Percentiles rank a stretch among this genome's conserved stretches.
Conservation (phyloP, 2,888 invertebrate species). For the Gari tellinella region DNA sequence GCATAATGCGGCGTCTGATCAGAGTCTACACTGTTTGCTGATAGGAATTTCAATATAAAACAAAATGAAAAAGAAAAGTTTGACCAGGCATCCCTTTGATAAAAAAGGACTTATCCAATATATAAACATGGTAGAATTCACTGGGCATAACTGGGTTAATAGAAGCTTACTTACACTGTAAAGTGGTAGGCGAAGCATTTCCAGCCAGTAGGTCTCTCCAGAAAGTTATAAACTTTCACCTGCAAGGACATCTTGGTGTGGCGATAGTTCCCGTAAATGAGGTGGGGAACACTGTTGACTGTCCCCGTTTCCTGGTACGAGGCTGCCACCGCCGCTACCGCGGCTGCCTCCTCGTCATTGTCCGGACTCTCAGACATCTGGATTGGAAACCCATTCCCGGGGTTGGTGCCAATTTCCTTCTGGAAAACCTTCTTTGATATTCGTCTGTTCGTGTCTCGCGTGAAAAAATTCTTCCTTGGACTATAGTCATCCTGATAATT, state of each 20-base stretch:
- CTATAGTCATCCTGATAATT: constrained; percentile 40
- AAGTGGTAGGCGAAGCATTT: constrained; percentile 93
- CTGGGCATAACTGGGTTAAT: no score
- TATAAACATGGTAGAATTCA: no score
- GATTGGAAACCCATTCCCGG: constrained; percentile 44
- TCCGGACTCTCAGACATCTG: constrained; percentile 40
- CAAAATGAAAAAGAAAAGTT: no score
- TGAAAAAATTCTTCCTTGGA: constrained; percentile 32
- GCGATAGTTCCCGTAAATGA: constrained; percentile 53
- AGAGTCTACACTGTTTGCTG: no score
- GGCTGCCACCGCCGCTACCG: constrained; percentile 10
- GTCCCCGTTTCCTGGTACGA: constrained; percentile 13
- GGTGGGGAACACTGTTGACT: constrained; percentile 44
- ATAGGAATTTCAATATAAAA: no score
- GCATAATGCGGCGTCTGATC: no score
- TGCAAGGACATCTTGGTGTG: constrained; percentile 85
- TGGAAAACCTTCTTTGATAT: constrained; percentile 48
- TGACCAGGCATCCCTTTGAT: no score
- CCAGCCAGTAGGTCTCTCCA: constrained; percentile 93
- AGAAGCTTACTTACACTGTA: constrained; percentile 89
- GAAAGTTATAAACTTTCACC: constrained; percentile 91
- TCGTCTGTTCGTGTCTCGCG: constrained; percentile 34
- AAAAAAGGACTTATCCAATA: no score
- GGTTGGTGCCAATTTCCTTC: constrained; percentile 35
- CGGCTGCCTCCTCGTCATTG: constrained; percentile 27